phyloP scores from a whole-genome alignment of 2,113 vertebrate genomes.

The Colossoma macropomum region DNA sequence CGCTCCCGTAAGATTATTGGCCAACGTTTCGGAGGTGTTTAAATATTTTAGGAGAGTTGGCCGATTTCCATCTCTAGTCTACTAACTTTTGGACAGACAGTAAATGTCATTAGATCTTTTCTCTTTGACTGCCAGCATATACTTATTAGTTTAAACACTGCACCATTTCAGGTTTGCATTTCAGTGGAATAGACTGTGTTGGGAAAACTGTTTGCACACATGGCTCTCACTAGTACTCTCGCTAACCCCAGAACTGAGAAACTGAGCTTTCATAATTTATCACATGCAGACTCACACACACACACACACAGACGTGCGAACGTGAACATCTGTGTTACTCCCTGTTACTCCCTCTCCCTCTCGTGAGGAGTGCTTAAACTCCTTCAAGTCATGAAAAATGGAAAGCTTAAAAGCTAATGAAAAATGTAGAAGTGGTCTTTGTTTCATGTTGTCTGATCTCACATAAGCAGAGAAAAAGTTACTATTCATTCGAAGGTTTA shows the following conservation, averaged over 20 bases:
- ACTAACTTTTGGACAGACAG: no score
- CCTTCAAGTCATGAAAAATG: slow-evolving; percentile 15
- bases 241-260: slow-evolving; percentile 37
- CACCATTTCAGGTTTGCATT: background rate
- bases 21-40: no score
- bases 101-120: background rate
- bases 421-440: background rate
- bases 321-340: slow-evolving; percentile 45
- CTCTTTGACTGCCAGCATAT: background rate
- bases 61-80: no score
- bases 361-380: slow-evolving; percentile 20
- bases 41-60: no score
- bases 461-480: background rate
- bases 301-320: slow-evolving; percentile 33
- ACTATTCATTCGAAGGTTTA: slow-evolving; percentile 28
- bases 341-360: slow-evolving; percentile 20
- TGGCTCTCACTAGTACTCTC: slow-evolving; percentile 16
- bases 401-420: slow-evolving; percentile 10
- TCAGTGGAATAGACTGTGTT: background rate
- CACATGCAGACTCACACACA: slow-evolving; percentile 37
- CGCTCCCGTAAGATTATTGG: no score
- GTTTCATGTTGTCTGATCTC: slow-evolving; percentile 13
- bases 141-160: background rate
- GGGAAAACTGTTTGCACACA: slow-evolving; percentile 1
- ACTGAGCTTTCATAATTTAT: slow-evolving; percentile 47